Evolutionary conservation across 2,888 invertebrate species (phyloP), one percentile per base, ranked within the genome.

Genomic region (Ceraclea dissimilis): DNA sequence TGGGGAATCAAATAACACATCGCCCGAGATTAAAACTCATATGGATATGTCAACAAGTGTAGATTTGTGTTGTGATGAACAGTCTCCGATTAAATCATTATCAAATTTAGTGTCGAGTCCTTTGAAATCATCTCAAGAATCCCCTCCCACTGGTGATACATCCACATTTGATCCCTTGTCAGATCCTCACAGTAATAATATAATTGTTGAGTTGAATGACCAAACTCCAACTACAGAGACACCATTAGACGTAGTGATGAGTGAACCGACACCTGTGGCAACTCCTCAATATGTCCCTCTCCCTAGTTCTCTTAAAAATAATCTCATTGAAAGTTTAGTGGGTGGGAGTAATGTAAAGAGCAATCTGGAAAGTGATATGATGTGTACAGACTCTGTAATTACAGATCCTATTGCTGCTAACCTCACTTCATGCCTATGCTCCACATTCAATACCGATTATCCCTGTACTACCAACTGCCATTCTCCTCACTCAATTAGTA

Each of bases 81-180:
- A 79, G 65, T 82, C 82, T 51, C 81, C 82, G 51, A 82, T 82
- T 21, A 82, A 82, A 67, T 83, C 82, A 55, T 70, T 83, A 59
- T 83, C 83, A 51, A 82, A 82, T 69, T 72, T 82, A 65, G 82
- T 82, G 57, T 81, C 81, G 64, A 80, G 75, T 73, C 81, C 75
- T 64, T 69, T 65, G 11, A 72, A 71, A 63, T 70, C 72, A 44
- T 63, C 56, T 11, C 51, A 56, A n/a, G 69, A 60, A 66, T 70
- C 59, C 68, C 69, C 63, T 67, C 71, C 67, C 67, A 66, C 58
- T 60, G 58, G 53, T 57, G 53, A 59, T 48, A 34, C 59, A 54
- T 10, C 52, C 51, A 59, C 43, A 58, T 26, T 60, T 56, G 55
- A 54, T 56, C 39, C 55, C 31, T 48, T 54, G 48, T 19, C 47